A percentile compares a stretch with the other conserved stretches of the same genome.
These are phyloP conservation scores for Nyctalus aviator DNA, from an alignment of 2,797 vertebrate genomes.

Conservation along the genomic window DNA sequence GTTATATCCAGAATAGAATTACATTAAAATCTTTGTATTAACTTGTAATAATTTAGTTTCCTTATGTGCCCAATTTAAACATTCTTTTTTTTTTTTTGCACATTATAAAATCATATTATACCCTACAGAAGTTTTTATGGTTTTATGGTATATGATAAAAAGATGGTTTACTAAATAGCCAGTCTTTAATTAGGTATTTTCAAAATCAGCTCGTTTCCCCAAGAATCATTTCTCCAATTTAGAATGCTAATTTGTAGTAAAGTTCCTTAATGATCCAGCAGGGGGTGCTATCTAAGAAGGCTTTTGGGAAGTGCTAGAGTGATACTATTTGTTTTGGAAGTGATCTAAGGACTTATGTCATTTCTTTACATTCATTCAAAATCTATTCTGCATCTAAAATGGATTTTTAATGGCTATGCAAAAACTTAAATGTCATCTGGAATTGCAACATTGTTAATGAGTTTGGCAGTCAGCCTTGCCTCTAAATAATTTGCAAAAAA, in stretches of 20 bases:
- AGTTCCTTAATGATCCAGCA: conserved; percentile 69
- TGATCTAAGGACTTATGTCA: conserved; percentile 9
- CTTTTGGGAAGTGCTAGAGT: not conserved
- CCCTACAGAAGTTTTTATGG: not conserved
- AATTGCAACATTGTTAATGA: conserved; percentile 68
- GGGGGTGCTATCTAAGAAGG: conserved; percentile 68
- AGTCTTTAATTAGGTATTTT: conserved; percentile 29
- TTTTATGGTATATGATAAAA: conserved; percentile 19
- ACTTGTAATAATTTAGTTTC: conserved; percentile 41
- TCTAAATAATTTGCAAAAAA: conserved; percentile 73
- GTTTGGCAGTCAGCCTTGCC: conserved; percentile 65
- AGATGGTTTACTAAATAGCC: not conserved
- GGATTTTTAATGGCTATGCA: conserved; percentile 70
- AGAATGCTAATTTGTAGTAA: not conserved
- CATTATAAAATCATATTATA: not conserved
- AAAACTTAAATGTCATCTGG: conserved; percentile 71
- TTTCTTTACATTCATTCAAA: conserved; percentile 62
- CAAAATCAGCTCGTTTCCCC: not conserved
- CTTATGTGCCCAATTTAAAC: not conserved
- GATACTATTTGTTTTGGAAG: conserved; percentile 52
- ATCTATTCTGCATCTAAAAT: conserved; percentile 60
- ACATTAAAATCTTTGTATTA: not conserved
- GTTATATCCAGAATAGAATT: not conserved
- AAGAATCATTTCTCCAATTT: not conserved
- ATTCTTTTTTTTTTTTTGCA: not conserved